phyloP scores from a whole-genome alignment of 2,797 vertebrate species.

The Labeo calbasu region DNA sequence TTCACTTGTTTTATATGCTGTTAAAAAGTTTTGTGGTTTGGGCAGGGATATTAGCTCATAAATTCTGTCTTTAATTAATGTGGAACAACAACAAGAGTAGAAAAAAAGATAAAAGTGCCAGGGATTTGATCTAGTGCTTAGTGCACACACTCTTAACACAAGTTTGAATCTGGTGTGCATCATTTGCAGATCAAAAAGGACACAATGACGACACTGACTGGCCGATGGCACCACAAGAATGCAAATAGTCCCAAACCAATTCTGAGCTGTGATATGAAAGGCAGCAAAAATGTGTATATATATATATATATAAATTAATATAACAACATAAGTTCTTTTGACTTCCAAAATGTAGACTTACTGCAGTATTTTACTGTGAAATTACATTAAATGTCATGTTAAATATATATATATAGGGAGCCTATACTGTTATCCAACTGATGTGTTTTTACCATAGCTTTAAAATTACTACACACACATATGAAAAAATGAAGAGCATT shows the following conservation, averaged over 20 bases:
- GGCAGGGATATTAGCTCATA: conserved; percentile 7
- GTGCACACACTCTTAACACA: not conserved
- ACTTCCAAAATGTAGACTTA: not conserved
- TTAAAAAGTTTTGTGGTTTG: conserved; percentile 3
- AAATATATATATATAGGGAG: not conserved
- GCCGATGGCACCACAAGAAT: too few species aligned
- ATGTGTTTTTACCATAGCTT: not conserved
- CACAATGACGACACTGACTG: not conserved
- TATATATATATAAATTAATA: not conserved
- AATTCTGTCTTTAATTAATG: conserved; percentile 13
- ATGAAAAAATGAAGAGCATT: not conserved
- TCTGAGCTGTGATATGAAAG: not conserved
- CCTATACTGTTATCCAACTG: too few species aligned
- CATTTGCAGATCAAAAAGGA: conserved; percentile 3
- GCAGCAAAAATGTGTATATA: not conserved
- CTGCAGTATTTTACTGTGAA: not conserved
- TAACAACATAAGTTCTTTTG: too few species aligned
- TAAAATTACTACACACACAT: not conserved
- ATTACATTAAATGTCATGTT: not conserved
- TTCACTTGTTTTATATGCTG: conserved; percentile 20
- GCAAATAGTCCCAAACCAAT: not conserved
- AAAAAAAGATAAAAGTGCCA: not conserved
- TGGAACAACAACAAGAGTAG: not conserved
- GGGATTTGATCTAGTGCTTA: not conserved
- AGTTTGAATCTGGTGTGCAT: not conserved